A percentile compares a stretch with the other conserved stretches of the same genome.
phyloP scores from a whole-genome alignment of 2,888 invertebrate species.

The Temnothorax rugatulus region DNA sequence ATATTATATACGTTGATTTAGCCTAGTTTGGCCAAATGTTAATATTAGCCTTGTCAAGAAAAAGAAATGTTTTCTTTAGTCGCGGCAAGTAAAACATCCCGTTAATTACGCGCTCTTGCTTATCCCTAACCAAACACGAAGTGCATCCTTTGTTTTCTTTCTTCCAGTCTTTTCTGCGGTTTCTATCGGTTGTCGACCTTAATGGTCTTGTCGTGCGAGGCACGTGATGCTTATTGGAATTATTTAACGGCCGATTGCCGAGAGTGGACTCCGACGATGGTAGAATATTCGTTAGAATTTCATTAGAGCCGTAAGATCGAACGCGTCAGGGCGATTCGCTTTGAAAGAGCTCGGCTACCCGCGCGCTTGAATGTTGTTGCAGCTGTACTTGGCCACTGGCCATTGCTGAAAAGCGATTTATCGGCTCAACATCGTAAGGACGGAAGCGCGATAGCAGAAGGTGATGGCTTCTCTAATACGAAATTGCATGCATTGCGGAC shows the following conservation, averaged over 20 bases:
- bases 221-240: conserved; percentile 65
- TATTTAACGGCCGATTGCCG: conserved; percentile 72
- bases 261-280: conserved; percentile 52
- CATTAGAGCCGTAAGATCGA: conserved; percentile 73
- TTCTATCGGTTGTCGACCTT: conserved; percentile 31
- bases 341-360: conserved; percentile 52
- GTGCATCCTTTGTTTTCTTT: conserved; percentile 21
- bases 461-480: neutral
- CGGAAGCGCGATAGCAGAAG: conserved; percentile 14
- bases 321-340: conserved; percentile 61
- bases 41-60: neutral
- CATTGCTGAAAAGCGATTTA: conserved; percentile 39
- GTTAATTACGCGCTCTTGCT: conserved; percentile 65
- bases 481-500: conserved; percentile 22
- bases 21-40: neutral
- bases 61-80: neutral
- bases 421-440: conserved; percentile 17
- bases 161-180: neutral
- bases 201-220: conserved; percentile 40
- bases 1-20: neutral
- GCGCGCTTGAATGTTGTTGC: neutral
- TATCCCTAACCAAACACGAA: conserved; percentile 58
- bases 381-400: conserved; percentile 31
- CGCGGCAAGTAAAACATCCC: conserved; percentile 56
- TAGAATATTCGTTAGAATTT: conserved; percentile 78